Evolutionary conservation across 2,113 vertebrate species (phyloP).

Genomic region (Gymnobelideus leadbeateri): DNA sequence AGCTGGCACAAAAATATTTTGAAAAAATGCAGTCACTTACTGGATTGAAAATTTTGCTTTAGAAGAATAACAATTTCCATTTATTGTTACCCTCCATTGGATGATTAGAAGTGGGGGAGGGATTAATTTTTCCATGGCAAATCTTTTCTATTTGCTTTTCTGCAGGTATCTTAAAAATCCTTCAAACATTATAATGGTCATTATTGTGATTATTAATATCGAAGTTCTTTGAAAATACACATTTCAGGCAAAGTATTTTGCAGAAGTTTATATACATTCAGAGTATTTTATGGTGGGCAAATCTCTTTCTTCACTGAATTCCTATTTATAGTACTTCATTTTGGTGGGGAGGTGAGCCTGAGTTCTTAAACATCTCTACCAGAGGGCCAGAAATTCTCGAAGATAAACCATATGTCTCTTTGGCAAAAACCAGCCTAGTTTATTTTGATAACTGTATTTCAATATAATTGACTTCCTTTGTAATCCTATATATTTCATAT

Average conservation of each 20-base stretch:
- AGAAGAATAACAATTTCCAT: conserved; percentile 32
- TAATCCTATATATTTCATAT: neutral
- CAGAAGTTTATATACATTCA: neutral
- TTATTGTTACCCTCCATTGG: neutral
- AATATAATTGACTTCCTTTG: neutral
- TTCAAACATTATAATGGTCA: conserved; percentile 11
- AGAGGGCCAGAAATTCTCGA: neutral
- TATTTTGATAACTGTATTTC: neutral
- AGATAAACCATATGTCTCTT: neutral
- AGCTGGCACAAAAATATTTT: conserved; percentile 35
- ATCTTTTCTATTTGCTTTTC: conserved; percentile 53
- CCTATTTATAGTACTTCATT: neutral
- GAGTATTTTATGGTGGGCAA: neutral
- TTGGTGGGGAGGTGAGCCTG: neutral
- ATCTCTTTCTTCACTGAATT: neutral
- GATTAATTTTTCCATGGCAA: conserved; percentile 13
- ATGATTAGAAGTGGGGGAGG: conserved; percentile 4
- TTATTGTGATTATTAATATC: conserved; percentile 13
- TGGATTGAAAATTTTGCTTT: conserved; percentile 44
- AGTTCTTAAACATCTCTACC: neutral
- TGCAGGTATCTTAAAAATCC: conserved; percentile 26
- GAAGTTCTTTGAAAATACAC: conserved; percentile 18
- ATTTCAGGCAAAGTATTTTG: conserved; percentile 48
- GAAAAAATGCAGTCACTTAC: conserved; percentile 32
- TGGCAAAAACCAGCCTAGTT: neutral